A percentile compares a stretch with the other conserved stretches of the same genome.
Conservation (phyloP, 2,797 vertebrate genomes). For the Malacoraja senta region DNA sequence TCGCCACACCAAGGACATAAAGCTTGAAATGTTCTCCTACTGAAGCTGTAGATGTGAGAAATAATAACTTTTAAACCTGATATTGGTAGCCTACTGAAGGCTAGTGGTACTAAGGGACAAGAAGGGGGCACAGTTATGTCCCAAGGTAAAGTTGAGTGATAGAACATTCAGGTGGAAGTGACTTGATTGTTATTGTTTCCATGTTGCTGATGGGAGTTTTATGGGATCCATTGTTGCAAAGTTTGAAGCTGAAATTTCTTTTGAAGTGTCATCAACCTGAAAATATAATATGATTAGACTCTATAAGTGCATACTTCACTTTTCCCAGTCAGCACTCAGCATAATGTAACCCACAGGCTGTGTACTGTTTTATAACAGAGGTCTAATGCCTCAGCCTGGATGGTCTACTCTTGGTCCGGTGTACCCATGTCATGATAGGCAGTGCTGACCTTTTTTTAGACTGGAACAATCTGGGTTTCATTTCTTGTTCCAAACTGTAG, state of each 20-base stretch:
- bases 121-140: too few species aligned
- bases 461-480: conserved; percentile 8
- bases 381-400: not conserved
- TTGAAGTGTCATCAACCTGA: not conserved
- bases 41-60: not conserved
- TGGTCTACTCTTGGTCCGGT: not conserved
- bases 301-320: not conserved
- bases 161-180: not conserved
- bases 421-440: not conserved
- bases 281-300: not conserved
- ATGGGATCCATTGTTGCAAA: not conserved
- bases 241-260: not conserved
- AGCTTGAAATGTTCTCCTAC: not conserved
- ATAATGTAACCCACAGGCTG: not conserved
- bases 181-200: not conserved
- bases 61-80: not conserved
- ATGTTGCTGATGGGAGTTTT: not conserved
- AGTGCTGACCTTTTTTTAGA: not conserved
- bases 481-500: not conserved
- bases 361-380: not conserved
- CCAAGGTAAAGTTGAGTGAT: not conserved
- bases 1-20: not conserved
- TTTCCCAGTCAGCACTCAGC: not conserved
- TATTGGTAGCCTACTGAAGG: not conserved
- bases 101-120: too few species aligned